Evolutionary conservation across 2,888 invertebrate genomes (phyloP).

Genomic region (Caenorhabditis becei): DNA sequence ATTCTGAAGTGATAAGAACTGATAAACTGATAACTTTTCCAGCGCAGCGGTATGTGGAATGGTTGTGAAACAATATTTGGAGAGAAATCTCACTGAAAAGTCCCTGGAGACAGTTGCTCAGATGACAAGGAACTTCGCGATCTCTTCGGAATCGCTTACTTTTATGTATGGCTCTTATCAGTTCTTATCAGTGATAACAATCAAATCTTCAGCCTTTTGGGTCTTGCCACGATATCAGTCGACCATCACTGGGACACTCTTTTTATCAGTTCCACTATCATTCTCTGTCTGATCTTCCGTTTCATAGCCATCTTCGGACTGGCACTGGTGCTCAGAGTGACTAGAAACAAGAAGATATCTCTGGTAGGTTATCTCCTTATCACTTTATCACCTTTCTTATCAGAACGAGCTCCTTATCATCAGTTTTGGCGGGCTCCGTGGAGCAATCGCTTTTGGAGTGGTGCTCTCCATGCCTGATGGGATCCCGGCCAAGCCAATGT

Average conservation of each 20-base stretch:
- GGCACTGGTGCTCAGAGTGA: not conserved
- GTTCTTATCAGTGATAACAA: not conserved
- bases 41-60: conserved; percentile 38
- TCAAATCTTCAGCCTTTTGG: conserved; percentile 87
- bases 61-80: conserved; percentile 22
- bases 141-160: conserved; percentile 27
- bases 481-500: conserved; percentile 88
- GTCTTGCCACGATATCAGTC: conserved; percentile 80
- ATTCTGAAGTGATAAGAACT: not conserved
- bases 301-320: conserved; percentile 84
- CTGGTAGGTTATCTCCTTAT: too few relatives aligned
- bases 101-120: not conserved
- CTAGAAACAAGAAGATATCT: not conserved
- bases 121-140: conserved; percentile 23
- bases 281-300: conserved; percentile 93
- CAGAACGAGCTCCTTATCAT: conserved; percentile 88
- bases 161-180: conserved; percentile 17
- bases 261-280: conserved; percentile 92
- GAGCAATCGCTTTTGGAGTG: conserved; percentile 94
- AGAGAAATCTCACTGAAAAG: not conserved
- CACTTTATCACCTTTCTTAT: conserved; percentile 83
- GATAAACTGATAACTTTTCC: not conserved
- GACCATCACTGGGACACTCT: conserved; percentile 92
- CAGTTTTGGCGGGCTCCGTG: conserved; percentile 96
- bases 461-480: conserved; percentile 90